Evolutionary conservation across 2,888 invertebrate genomes (phyloP).

Genomic region (Pseudococcus viburni): DNA sequence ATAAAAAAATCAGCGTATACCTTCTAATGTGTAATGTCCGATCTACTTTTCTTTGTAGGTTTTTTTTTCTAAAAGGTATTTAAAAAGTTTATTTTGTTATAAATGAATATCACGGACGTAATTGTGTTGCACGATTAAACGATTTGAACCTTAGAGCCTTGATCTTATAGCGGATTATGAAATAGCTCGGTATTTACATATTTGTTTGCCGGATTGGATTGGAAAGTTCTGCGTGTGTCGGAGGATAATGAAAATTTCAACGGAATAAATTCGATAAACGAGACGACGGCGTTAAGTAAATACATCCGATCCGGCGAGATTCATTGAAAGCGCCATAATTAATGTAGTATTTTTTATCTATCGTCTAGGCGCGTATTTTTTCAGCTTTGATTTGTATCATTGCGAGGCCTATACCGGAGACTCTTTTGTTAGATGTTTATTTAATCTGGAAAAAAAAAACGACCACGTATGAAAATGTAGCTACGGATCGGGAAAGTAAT

Average conservation of each 20-base stretch:
- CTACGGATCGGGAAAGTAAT: neutral
- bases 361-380: neutral
- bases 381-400: neutral
- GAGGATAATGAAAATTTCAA: neutral
- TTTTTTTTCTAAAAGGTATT: constrained; percentile 24
- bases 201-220: constrained; percentile 5
- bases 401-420: neutral
- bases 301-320: neutral
- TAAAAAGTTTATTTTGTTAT: constrained; percentile 59
- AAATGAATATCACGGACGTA: constrained; percentile 63
- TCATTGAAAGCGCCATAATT: neutral
- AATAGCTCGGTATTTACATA: constrained; percentile 48
- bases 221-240: constrained; percentile 35
- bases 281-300: neutral
- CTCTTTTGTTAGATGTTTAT: neutral
- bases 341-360: neutral
- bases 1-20: constrained; percentile 48
- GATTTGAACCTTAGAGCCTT: constrained; percentile 63
- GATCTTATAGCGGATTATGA: constrained; percentile 59
- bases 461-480: neutral
- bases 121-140: constrained; percentile 62
- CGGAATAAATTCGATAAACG: neutral
- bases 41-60: constrained; percentile 42
- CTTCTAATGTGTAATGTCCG: constrained; percentile 9
- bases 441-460: neutral